Evolutionary conservation across 1,140 invertebrate species (phyloP).

Genomic region (Sipha flava): DNA sequence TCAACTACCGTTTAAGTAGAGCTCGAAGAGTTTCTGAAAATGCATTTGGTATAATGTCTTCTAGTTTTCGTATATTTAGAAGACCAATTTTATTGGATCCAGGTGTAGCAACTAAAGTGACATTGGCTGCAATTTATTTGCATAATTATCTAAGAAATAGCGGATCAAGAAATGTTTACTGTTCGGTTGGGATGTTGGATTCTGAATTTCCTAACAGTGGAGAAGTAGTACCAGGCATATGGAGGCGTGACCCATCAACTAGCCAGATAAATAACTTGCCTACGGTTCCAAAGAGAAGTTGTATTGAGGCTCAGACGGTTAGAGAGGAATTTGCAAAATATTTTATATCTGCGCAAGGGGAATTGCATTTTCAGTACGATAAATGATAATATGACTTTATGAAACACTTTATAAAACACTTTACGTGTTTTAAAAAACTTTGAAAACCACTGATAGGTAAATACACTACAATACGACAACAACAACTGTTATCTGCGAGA

Average conservation of each 20-base stretch:
- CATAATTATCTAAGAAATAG: conserved; percentile 40
- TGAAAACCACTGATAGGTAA: no score
- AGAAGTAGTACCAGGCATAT: not conserved
- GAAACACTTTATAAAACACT: no score
- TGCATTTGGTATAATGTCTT: conserved; percentile 45
- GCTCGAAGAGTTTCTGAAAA: no score
- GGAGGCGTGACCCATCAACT: not conserved
- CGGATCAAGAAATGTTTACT: not conserved
- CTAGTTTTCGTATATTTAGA: conserved; percentile 41
- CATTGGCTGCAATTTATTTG: conserved; percentile 37
- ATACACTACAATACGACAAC: no score
- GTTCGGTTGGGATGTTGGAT: not conserved
- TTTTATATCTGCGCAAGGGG: not conserved
- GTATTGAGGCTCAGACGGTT: not conserved
- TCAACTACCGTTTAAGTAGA: conserved; percentile 45
- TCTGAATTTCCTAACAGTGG: not conserved
- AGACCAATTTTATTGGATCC: conserved; percentile 40
- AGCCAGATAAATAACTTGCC: not conserved
- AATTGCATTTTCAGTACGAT: no score
- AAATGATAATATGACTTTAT: no score
- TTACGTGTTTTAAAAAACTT: no score
- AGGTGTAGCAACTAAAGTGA: conserved; percentile 39
- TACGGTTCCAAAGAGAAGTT: not conserved
- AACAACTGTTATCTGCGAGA: no score
- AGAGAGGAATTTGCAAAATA: not conserved